These are phyloP conservation scores for Lophius americanus DNA, from an alignment of 2,797 vertebrate species.

Conservation along the genomic window DNA sequence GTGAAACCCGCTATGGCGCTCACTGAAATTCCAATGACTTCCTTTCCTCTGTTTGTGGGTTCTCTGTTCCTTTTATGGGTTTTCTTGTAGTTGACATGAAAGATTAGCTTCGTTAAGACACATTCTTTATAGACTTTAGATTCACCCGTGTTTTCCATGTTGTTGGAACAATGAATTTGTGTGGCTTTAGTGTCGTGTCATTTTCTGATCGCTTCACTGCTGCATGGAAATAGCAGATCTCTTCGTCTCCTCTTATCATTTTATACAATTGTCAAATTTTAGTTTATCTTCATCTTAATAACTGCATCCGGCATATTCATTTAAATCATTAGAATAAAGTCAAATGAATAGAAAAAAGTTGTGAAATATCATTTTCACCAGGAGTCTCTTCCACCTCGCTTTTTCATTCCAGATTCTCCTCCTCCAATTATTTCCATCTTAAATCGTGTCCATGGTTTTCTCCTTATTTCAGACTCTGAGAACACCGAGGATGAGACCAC, in stretches of 20 bases:
- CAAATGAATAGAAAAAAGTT: neutral
- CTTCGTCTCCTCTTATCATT: neutral
- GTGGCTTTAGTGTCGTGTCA: no score
- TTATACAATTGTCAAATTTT: no score
- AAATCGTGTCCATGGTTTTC: neutral
- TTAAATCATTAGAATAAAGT: neutral
- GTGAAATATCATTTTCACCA: conserved; percentile 61
- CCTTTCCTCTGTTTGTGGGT: no score
- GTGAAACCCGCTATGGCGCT: no score
- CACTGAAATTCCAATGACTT: no score
- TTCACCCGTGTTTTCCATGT: neutral
- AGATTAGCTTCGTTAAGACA: no score
- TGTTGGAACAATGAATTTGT: neutral
- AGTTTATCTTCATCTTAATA: no score
- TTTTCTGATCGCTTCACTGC: neutral
- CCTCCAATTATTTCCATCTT: neutral
- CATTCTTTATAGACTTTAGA: no score
- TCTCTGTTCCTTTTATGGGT: no score
- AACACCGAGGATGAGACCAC: conserved; percentile 95
- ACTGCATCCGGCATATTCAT: neutral
- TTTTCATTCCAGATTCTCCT: neutral
- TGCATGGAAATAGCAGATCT: neutral
- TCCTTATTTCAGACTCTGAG: conserved; percentile 89
- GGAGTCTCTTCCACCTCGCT: conserved; percentile 16
- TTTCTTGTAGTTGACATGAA: no score